phyloP scores from a whole-genome alignment of 2,113 vertebrate species.

The Chascanopsetta lugubris region DNA sequence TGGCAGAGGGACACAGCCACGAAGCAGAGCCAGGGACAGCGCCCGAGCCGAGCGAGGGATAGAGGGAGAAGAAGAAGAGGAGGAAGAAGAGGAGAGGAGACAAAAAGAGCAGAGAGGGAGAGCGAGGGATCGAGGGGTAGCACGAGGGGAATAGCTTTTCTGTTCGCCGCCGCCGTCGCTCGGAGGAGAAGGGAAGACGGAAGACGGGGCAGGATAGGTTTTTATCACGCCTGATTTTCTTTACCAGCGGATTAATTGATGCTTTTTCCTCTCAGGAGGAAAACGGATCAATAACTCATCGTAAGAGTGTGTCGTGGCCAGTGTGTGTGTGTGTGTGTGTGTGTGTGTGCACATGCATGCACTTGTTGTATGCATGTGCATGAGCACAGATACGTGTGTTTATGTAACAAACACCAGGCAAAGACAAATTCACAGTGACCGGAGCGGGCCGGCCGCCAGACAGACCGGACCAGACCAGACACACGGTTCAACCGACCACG shows the following conservation, averaged over 20 bases:
- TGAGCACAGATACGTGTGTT: conserved; percentile 35
- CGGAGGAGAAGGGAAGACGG: conserved; percentile 57
- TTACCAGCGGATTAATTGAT: conserved; percentile 68
- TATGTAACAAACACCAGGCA: conserved; percentile 44
- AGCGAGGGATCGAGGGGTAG: conserved; percentile 67
- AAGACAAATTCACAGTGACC: conserved; percentile 51
- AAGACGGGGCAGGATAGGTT: conserved; percentile 63
- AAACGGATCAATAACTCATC: conserved; percentile 69
- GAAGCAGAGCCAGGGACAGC: conserved; percentile 74
- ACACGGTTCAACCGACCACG: conserved; percentile 29
- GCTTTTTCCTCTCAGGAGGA: conserved; percentile 42
- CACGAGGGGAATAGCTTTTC: conserved; percentile 63
- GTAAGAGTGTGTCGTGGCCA: conserved; percentile 45
- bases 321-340: conserved; percentile 24
- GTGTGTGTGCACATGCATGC: conserved; percentile 30
- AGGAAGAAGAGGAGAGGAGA: conserved; percentile 68
- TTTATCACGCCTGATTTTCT: conserved; percentile 51
- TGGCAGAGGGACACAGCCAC: conserved; percentile 72
- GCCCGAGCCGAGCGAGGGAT: too few relatives aligned
- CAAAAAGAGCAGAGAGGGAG: conserved; percentile 65
- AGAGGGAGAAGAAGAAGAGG: too few relatives aligned
- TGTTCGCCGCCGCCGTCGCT: conserved; percentile 48
- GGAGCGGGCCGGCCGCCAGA: conserved; percentile 51
- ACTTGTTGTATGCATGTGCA: conserved; percentile 62
- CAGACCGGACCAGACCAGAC: too few relatives aligned